A percentile compares a stretch with the other conserved stretches of the same genome.
phyloP scores from a whole-genome alignment of 2,113 vertebrate genomes.

The Centropus bengalensis region DNA sequence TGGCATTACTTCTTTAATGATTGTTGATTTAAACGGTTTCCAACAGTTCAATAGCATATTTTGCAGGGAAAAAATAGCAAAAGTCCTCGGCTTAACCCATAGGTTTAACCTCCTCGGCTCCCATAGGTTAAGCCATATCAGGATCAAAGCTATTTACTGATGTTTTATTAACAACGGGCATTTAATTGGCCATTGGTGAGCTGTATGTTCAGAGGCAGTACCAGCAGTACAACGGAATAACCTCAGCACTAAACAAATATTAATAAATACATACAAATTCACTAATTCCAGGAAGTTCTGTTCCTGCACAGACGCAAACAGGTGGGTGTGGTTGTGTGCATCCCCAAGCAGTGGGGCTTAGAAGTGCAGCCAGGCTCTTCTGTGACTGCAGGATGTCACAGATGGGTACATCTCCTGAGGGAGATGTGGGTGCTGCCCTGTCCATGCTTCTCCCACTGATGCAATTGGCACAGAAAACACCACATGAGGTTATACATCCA shows the following conservation, averaged over 20 bases:
- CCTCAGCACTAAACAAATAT: background rate
- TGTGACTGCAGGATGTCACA: background rate
- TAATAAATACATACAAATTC: background rate
- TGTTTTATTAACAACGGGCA: background rate
- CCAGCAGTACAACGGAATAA: background rate
- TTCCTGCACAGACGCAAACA: background rate
- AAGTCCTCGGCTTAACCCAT: background rate
- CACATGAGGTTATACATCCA: rapidly evolving
- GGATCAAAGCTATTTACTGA: background rate
- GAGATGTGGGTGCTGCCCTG: background rate
- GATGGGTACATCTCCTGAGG: no score
- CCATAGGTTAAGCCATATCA: background rate
- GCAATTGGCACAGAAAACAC: background rate
- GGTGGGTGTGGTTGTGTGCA: rapidly evolving
- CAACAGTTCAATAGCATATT: background rate
- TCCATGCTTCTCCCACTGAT: rapidly evolving
- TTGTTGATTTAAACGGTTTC: background rate
- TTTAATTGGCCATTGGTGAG: background rate
- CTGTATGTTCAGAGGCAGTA: background rate
- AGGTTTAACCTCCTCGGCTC: background rate
- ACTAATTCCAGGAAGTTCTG: background rate
- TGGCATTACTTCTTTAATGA: background rate
- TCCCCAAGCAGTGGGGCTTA: background rate
- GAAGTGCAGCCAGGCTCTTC: rapidly evolving
- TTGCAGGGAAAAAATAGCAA: background rate